Base-by-base conservation (phyloP, 1,140 invertebrate species). In the Hyphantria cunea region DNA sequence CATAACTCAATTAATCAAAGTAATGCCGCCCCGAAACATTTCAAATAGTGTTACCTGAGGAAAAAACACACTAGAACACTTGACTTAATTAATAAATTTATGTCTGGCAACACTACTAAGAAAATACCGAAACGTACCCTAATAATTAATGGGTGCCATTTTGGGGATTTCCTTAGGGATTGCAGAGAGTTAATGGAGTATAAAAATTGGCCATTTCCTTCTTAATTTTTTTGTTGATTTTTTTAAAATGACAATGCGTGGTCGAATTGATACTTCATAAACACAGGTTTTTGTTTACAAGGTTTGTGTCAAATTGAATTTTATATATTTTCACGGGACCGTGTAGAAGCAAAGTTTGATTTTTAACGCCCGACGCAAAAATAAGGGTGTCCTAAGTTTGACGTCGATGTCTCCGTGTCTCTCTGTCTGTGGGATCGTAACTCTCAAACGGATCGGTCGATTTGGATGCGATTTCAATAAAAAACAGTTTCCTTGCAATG, bases 111-210 rank as follows among this genome's bases (percentile, higher is more conserved):
- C 45, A 58, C 8, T 9, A 39, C 55, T 58, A 14, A 58, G 55
- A 48, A 48, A 58, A 32, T 58, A 33, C 55, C 56, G 25, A 44
- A 56, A 56, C 34, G 42, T 39, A n/a, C n/a, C 14, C 14, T 56
- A 66, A 60, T 66, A 66, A 66, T 66, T 66, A 66, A 66, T 66
- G 64, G 34, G 12, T 45, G 45, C 56, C 64, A 60, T 66, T 66
- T 54, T 10, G 55, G n/a, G 45, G 55, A 58, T 58, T 58, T 58
- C 55, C 55, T 58, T 48, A 39, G 55, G 54, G 55, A 32, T 34
- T 8, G 45, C 34, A 47, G 33, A 45, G 45, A 44, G 44, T 58
- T 37, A 58, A 58, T 49, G 55, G 32, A 15, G 55, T 45, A 58
- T 58, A 48, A 58, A 58, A 58, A 58, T 58, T 58, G 55, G 55